Conservation (phyloP, 2,797 vertebrate species). For the Spatula versicolor region DNA sequence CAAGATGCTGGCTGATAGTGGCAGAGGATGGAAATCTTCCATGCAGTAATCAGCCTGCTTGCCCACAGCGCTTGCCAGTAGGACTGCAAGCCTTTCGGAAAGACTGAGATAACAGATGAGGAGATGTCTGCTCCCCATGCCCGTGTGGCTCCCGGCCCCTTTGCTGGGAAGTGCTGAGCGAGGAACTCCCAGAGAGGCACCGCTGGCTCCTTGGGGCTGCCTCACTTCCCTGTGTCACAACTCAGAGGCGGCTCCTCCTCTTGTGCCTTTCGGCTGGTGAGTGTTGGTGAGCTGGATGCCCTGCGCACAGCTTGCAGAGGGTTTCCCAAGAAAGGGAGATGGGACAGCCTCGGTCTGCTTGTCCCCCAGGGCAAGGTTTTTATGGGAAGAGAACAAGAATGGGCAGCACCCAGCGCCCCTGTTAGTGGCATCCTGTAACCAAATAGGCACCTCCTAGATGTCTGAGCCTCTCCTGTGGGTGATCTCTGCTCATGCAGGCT, state of each 20-base stretch:
- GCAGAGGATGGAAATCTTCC: background rate
- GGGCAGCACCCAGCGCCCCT: background rate
- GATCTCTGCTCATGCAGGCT: background rate
- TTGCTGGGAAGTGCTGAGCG: background rate
- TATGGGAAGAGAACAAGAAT: background rate
- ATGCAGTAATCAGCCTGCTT: too few relatives aligned
- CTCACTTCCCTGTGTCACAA: background rate
- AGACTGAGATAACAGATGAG: too few relatives aligned
- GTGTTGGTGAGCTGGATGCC: accelerated
- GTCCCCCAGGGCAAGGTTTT: background rate
- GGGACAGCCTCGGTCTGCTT: accelerated
- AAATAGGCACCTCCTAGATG: background rate
- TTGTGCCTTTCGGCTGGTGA: background rate
- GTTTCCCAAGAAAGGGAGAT: background rate
- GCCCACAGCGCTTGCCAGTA: background rate
- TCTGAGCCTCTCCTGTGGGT: background rate
- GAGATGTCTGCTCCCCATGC: background rate
- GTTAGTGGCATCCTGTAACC: background rate
- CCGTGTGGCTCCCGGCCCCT: too few relatives aligned
- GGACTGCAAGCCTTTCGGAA: background rate
- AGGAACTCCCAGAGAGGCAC: background rate
- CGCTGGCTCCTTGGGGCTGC: background rate
- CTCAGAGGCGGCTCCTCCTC: accelerated
- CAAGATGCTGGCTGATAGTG: background rate
- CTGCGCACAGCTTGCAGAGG: too few relatives aligned